These are phyloP conservation scores for Cygnus buccinator DNA, from an alignment of 2,113 vertebrate genomes.

Conservation along the genomic window DNA sequence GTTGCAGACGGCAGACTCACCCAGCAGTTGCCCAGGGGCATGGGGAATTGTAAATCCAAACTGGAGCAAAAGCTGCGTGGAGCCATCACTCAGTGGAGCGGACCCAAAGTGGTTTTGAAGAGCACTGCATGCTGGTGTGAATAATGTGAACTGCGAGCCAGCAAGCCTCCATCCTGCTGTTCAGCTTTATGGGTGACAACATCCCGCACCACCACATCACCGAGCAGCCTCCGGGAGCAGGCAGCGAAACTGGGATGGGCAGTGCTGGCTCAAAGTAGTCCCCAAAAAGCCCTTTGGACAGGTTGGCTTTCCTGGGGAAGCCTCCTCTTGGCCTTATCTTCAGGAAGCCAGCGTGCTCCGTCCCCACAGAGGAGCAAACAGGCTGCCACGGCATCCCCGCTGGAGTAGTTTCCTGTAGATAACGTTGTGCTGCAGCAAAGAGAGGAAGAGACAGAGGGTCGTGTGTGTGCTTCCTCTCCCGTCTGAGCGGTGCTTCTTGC, in stretches of 20 bases:
- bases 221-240: not conserved
- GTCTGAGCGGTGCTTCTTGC: not conserved
- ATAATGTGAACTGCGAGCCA: not conserved
- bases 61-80: not conserved
- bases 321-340: not conserved
- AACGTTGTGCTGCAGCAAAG: not conserved
- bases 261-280: not conserved
- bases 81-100: not conserved
- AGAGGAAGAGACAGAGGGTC: not conserved
- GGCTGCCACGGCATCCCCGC: not conserved
- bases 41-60: not conserved
- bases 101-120: not conserved
- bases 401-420: not conserved
- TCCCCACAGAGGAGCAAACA: not conserved
- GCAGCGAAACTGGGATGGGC: not conserved
- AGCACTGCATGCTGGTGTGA: not conserved
- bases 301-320: not conserved
- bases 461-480: not conserved
- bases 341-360: not conserved
- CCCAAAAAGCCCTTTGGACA: not conserved
- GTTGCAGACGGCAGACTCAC: not conserved
- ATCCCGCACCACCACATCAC: accelerated
- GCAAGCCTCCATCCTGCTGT: not conserved
- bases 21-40: not conserved
- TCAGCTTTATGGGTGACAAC: not conserved